A percentile compares a stretch with the other conserved stretches of the same genome.
Evolutionary conservation across 1,140 invertebrate species (phyloP).

Genomic region (Acromyrmex echinatior): DNA sequence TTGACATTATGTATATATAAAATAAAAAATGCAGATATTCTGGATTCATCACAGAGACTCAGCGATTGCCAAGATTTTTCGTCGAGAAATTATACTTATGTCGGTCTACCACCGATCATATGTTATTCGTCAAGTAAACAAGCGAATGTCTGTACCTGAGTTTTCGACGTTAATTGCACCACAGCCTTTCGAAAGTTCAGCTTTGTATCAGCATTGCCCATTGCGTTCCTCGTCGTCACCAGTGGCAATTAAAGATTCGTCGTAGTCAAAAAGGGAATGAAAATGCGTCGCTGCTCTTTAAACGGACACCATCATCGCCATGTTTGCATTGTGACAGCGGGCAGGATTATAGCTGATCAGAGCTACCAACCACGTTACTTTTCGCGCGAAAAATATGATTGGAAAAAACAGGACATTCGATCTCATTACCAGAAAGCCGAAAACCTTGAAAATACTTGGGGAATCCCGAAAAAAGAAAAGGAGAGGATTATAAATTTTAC

Average conservation of each 20-base stretch:
- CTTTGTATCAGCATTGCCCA: slow-evolving; percentile 99
- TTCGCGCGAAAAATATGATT: background rate
- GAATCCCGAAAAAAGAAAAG: too few species aligned
- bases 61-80: background rate
- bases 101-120: slow-evolving; percentile 66
- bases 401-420: background rate
- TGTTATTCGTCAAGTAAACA: slow-evolving; percentile 61
- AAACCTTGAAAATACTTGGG: background rate
- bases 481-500: too few species aligned
- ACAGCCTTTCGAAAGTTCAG: slow-evolving; percentile 99
- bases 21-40: background rate
- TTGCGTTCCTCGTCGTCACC: slow-evolving; percentile 82
- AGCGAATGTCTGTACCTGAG: slow-evolving; percentile 90
- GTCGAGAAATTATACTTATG: background rate
- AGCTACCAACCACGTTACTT: slow-evolving; percentile 48
- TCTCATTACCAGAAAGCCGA: background rate
- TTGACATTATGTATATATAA: background rate
- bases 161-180: slow-evolving; percentile 98
- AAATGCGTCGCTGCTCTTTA: slow-evolving; percentile 60
- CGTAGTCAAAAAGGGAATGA: background rate
- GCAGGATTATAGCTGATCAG: slow-evolving; percentile 13
- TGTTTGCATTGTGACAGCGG: slow-evolving; percentile 60
- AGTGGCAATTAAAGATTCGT: slow-evolving; percentile 26
- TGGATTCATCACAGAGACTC: background rate
- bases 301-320: slow-evolving; percentile 63